Conservation (phyloP, 2,113 vertebrate genomes). For the Lampris megalopsis region DNA sequence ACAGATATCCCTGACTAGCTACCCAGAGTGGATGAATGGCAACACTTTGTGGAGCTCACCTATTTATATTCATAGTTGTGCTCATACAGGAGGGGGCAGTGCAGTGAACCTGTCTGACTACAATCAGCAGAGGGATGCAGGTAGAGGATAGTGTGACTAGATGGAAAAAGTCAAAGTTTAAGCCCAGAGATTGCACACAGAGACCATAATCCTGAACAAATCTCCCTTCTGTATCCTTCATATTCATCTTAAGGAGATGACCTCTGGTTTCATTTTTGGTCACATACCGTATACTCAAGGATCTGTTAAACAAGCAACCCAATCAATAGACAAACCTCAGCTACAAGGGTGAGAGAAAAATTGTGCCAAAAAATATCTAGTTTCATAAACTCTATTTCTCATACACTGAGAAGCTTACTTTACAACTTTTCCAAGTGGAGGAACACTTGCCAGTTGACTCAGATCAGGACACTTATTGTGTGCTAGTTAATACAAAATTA, state of each 20-base stretch:
- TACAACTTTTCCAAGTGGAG: background rate
- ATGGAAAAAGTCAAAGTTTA: constrained; percentile 74
- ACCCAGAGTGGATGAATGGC: constrained; percentile 59
- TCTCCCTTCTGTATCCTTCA: constrained; percentile 57
- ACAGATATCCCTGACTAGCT: constrained; percentile 71
- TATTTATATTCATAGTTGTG: constrained; percentile 76
- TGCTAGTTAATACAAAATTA: constrained; percentile 65
- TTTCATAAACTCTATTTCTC: background rate
- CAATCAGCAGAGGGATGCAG: constrained; percentile 62
- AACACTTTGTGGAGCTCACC: constrained; percentile 69
- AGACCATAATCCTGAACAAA: constrained; percentile 66
- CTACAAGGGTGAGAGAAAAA: constrained; percentile 30
- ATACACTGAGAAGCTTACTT: background rate
- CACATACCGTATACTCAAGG: constrained; percentile 32
- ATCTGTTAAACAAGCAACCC: constrained; percentile 59
- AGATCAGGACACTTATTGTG: constrained; percentile 7
- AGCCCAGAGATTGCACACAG: constrained; percentile 62
- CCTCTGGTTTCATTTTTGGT: constrained; percentile 54
- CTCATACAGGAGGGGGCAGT: constrained; percentile 69
- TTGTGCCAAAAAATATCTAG: background rate
- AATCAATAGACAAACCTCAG: constrained; percentile 46
- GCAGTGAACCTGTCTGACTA: constrained; percentile 66
- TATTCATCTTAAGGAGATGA: constrained; percentile 53
- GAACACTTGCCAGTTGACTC: constrained; percentile 5
- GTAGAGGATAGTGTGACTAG: constrained; percentile 45